Percentiles rank a stretch among this genome's conserved stretches.
Conservation (phyloP, 2,113 vertebrate genomes). For the Genyomyrus donnyi region DNA sequence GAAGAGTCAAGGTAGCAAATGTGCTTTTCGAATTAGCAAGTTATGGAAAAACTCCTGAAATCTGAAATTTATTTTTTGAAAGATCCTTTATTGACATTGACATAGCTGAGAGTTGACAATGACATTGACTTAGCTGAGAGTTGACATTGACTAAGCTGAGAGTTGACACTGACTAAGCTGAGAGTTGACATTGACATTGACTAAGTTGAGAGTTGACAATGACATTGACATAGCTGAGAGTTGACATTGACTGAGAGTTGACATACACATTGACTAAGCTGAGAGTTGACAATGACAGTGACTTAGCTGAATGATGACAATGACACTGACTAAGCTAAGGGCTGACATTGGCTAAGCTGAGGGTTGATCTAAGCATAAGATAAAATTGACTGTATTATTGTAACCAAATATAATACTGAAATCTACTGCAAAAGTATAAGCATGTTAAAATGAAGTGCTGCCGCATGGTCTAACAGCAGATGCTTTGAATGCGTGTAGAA, state of each 20-base stretch:
- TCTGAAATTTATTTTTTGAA: neutral
- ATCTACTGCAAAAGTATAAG: neutral
- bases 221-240: no score
- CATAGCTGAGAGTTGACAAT: neutral
- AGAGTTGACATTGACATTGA: no score
- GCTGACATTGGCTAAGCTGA: no score
- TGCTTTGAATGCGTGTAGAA: neutral
- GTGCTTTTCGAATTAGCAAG: neutral
- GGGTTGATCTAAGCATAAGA: no score
- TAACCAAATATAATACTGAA: neutral
- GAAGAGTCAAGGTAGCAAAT: neutral
- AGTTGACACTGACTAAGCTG: neutral
- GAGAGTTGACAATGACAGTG: no score
- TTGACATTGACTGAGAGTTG: no score
- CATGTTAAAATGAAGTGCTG: neutral
- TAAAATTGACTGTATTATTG: neutral
- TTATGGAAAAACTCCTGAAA: neutral
- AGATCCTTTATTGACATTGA: neutral
- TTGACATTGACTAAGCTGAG: neutral
- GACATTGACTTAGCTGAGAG: neutral
- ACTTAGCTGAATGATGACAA: no score
- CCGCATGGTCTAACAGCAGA: neutral
- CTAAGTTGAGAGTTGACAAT: no score
- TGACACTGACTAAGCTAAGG: no score
- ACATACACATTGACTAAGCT: no score